A percentile compares a stretch with the other conserved stretches of the same genome.
phyloP scores from a whole-genome alignment of 2,888 invertebrate genomes.

The Lasioglossum oenotherae region DNA sequence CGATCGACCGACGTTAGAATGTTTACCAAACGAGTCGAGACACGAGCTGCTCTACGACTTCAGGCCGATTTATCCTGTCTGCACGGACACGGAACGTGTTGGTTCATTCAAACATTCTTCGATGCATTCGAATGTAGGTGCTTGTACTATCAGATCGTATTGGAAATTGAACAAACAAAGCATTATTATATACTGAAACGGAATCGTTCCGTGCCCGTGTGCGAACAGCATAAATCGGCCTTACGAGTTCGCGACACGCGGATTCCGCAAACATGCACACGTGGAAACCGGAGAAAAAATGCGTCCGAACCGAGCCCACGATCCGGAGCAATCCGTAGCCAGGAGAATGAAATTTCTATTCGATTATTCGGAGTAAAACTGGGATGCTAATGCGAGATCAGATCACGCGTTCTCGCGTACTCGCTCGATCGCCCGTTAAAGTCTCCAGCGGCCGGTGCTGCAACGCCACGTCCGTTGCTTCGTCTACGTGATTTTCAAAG shows the following conservation, averaged over 20 bases:
- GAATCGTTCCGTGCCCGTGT: too few relatives aligned
- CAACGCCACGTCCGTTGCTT: slow-evolving; percentile 67
- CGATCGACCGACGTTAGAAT: not conserved
- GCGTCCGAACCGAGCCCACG: not conserved
- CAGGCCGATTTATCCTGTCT: not conserved
- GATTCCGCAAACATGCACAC: slow-evolving; percentile 29
- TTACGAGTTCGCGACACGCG: not conserved
- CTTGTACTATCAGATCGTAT: not conserved
- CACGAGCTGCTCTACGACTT: not conserved
- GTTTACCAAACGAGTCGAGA: slow-evolving; percentile 27
- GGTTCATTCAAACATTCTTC: not conserved
- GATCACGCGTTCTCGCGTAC: slow-evolving; percentile 26
- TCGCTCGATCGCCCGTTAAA: slow-evolving; percentile 76
- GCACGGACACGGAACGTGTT: not conserved
- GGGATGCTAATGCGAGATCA: too few relatives aligned
- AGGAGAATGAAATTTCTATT: not conserved
- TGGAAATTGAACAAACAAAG: too few relatives aligned
- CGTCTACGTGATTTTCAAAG: slow-evolving; percentile 72
- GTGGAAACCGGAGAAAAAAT: slow-evolving; percentile 24
- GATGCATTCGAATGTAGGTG: not conserved
- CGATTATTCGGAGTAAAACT: not conserved
- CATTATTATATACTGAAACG: too few relatives aligned
- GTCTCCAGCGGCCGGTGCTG: slow-evolving; percentile 68
- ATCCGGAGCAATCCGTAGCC: not conserved
- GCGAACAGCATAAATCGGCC: too few relatives aligned